Conservation (phyloP, 2,797 vertebrate species). For the Manis javanica region DNA sequence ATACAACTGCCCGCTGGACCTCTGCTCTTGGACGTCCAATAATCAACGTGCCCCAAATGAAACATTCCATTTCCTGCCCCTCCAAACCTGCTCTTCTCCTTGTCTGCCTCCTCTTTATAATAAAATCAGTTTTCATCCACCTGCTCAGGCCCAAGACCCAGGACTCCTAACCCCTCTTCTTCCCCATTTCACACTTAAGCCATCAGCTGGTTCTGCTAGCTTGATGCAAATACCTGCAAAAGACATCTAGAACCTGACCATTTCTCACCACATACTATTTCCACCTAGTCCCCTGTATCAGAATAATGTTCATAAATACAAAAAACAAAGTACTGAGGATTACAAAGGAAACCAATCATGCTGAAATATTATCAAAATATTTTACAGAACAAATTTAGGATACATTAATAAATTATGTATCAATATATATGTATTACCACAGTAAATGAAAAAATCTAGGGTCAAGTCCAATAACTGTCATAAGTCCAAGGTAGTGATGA, state of each 20-base stretch:
- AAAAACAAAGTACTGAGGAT: background rate
- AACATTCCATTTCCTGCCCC: background rate
- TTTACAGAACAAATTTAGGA: background rate
- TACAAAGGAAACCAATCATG: background rate
- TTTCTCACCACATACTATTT: background rate
- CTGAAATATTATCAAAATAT: background rate
- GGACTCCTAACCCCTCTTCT: background rate
- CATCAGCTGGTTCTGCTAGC: background rate
- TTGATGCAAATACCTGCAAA: background rate
- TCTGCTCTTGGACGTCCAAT: background rate
- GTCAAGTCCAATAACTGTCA: background rate
- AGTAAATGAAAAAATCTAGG: background rate
- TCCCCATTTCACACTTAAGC: background rate
- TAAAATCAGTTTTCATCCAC: background rate
- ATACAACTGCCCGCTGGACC: fast-evolving
- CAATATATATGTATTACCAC: background rate
- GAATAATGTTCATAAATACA: background rate
- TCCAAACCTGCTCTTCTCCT: background rate
- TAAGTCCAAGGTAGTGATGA: background rate
- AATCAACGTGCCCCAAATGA: background rate
- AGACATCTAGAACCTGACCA: background rate
- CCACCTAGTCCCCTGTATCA: background rate
- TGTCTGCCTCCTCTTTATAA: background rate
- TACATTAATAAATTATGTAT: background rate
- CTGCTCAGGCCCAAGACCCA: background rate